Evolutionary conservation across 1,140 invertebrate genomes (phyloP).

Genomic region (Steinernema khuongi): DNA sequence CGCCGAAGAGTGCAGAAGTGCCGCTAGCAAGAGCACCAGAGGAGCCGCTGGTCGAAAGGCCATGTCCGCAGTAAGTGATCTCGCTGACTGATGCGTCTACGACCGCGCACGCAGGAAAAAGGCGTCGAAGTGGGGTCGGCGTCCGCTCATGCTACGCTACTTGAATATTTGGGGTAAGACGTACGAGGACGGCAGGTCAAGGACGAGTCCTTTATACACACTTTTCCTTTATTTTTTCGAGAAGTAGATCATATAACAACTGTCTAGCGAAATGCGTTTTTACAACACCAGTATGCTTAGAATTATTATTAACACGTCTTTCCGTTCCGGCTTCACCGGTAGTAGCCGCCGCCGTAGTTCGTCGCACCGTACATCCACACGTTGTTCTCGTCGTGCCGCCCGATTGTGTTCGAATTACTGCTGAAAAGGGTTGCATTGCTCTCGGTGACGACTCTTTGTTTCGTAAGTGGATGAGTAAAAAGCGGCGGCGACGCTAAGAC

Average conservation of each 20-base stretch:
- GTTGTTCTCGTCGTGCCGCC: conserved; percentile 8
- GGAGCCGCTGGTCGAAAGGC: conserved; percentile 5
- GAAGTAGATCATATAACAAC: conserved; percentile 10
- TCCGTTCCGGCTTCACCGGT: background rate
- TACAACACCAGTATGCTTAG: conserved; percentile 1
- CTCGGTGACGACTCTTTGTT: conserved; percentile 3
- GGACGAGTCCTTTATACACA: conserved; percentile 6
- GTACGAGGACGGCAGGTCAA: conserved; percentile 12
- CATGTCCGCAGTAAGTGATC: background rate
- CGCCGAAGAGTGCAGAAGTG: background rate
- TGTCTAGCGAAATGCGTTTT: conserved; percentile 7
- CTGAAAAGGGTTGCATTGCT: background rate
- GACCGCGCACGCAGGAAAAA: background rate
- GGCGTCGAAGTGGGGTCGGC: conserved; percentile 8
- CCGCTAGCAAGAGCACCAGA: conserved; percentile 28
- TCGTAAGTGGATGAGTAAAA: no score
- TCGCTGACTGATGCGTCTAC: conserved; percentile 1
- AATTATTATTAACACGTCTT: background rate
- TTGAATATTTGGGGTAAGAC: conserved; percentile 14
- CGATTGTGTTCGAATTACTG: conserved; percentile 9
- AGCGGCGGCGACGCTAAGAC: no score
- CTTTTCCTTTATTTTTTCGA: conserved; percentile 8
- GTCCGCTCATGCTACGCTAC: conserved; percentile 12
- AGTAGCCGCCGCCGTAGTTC: conserved; percentile 11
- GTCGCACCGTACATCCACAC: conserved; percentile 9